Conservation (phyloP, 1,140 invertebrate genomes). For the Formica selysi region DNA sequence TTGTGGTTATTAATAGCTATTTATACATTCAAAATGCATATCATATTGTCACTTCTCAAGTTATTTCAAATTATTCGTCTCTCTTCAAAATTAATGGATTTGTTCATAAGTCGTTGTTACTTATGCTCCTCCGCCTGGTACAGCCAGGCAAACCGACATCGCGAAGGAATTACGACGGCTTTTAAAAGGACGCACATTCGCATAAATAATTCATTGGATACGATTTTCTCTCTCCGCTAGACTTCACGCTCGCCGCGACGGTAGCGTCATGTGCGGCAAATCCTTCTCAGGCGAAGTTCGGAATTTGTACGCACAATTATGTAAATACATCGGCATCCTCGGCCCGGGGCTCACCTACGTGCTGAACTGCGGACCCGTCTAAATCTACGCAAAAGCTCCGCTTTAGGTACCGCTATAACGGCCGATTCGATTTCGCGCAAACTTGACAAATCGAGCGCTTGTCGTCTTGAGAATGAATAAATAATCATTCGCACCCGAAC, state of each 20-base stretch:
- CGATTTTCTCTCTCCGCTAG: conserved; percentile 50
- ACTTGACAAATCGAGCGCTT: conserved; percentile 73
- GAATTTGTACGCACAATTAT: conserved; percentile 85
- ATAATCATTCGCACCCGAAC: conserved; percentile 49
- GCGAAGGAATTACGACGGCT: conserved; percentile 65
- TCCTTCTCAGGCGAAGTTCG: conserved; percentile 79
- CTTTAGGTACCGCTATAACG: conserved; percentile 3
- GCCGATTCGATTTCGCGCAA: conserved; percentile 62
- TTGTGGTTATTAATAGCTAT: neutral
- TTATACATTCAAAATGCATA: neutral
- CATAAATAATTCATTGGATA: conserved; percentile 82
- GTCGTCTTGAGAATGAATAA: conserved; percentile 50
- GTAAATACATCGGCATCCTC: conserved; percentile 80
- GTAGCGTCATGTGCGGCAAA: conserved; percentile 71
- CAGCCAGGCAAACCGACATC: conserved; percentile 7
- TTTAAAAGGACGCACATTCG: conserved; percentile 79
- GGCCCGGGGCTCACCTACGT: conserved; percentile 61
- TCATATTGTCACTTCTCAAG: neutral
- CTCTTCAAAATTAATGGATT: conserved; percentile 13
- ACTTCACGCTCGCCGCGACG: conserved; percentile 39
- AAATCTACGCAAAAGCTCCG: conserved; percentile 48
- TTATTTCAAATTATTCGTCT: neutral
- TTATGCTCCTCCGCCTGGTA: neutral
- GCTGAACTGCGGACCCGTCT: conserved; percentile 15
- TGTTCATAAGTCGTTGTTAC: neutral